phyloP scores from a whole-genome alignment of 2,888 invertebrate genomes.

The Heliconius aoede region DNA sequence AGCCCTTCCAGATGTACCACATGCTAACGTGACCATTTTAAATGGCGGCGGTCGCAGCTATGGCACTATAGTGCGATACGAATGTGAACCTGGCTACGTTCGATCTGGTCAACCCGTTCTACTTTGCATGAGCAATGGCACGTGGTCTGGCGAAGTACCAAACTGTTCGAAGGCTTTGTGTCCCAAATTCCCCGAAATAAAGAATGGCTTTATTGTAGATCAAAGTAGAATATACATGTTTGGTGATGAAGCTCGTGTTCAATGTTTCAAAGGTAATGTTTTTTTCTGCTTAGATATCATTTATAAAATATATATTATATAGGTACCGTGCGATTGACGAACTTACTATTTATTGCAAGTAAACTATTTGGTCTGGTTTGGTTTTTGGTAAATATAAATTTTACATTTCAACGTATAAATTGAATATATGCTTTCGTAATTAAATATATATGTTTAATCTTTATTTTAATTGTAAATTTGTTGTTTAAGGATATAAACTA shows the following conservation, averaged over 20 bases:
- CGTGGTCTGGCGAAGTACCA: slow-evolving; percentile 96
- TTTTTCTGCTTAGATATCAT: too few relatives aligned
- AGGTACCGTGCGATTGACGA: too few relatives aligned
- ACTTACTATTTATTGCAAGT: too few relatives aligned
- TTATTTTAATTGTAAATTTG: slow-evolving; percentile 29
- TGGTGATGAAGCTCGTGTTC: slow-evolving; percentile 95
- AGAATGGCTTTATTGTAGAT: slow-evolving; percentile 94
- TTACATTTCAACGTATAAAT: too few relatives aligned
- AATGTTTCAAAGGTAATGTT: slow-evolving; percentile 88
- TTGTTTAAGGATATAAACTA: slow-evolving; percentile 88
- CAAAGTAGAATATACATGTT: slow-evolving; percentile 89
- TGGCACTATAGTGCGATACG: slow-evolving; percentile 95
- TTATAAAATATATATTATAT: too few relatives aligned
- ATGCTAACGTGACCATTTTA: slow-evolving; percentile 92
- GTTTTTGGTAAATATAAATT: too few relatives aligned
- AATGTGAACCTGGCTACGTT: slow-evolving; percentile 95
- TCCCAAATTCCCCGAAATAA: slow-evolving; percentile 89
- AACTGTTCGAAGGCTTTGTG: slow-evolving; percentile 91
- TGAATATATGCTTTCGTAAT: neutral
- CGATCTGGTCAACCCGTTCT: slow-evolving; percentile 94
- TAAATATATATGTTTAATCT: neutral
- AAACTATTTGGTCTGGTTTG: too few relatives aligned
- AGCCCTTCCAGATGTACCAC: slow-evolving; percentile 92
- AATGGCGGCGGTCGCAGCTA: slow-evolving; percentile 96
- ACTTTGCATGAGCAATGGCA: slow-evolving; percentile 97